Conservation (phyloP, 2,113 vertebrate species). For the Chascanopsetta lugubris region DNA sequence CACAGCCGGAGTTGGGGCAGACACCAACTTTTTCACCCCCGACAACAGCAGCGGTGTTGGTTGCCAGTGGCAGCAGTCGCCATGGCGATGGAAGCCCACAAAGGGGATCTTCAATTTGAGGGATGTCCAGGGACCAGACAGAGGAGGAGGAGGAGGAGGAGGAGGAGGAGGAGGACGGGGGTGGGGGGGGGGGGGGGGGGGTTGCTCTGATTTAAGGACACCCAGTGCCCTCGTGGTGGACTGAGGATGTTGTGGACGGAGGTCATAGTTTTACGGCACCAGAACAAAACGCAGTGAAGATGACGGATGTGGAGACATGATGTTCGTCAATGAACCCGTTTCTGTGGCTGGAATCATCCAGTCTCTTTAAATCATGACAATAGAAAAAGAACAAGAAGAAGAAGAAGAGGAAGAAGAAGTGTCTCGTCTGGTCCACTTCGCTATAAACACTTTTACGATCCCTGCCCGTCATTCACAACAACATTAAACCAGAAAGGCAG, state of each 20-base stretch:
- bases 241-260: conserved; percentile 27
- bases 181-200: background rate
- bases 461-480: no score
- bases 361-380: conserved; percentile 27
- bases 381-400: no score
- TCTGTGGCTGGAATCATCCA: background rate
- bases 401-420: no score
- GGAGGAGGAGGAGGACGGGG: background rate
- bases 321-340: conserved; percentile 8
- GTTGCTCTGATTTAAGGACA: conserved; percentile 28
- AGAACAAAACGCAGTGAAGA: conserved; percentile 33
- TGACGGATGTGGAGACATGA: conserved; percentile 44
- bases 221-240: conserved; percentile 33
- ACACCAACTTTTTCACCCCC: conserved; percentile 51
- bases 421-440: background rate
- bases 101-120: conserved; percentile 66
- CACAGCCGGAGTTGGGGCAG: conserved; percentile 39
- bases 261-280: conserved; percentile 18
- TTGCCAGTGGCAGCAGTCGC: conserved; percentile 57
- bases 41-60: conserved; percentile 50
- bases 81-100: conserved; percentile 55
- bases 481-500: no score
- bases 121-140: conserved; percentile 55
- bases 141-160: conserved; percentile 1
- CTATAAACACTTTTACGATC: background rate